Evolutionary conservation across 2,888 invertebrate species (phyloP), one percentile per base, ranked within the genome.

Genomic region (Scelioninae gen. 1): DNA sequence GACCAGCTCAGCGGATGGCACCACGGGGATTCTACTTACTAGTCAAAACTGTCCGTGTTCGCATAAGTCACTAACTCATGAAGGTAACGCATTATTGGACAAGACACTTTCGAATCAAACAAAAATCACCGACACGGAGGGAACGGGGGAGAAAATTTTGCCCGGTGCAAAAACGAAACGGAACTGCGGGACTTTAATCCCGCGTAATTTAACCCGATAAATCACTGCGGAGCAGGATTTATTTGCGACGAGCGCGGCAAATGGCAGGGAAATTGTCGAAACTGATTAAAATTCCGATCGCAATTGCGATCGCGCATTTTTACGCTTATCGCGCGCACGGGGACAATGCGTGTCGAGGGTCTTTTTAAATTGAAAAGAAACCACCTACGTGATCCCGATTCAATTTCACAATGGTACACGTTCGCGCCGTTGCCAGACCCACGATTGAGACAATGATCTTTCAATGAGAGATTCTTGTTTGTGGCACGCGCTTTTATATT

Each of bases 21-120:
- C 87, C 84, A 79, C 85, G 65, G 88, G 88, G 86, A 85, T 86
- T 87, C 88, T 83, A 83, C 84, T 87, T 86, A 84, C 86, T 74
- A 84, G 85, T 65, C 86, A 82, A 84, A 84, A 84, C 85, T 83
- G 85, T 84, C 79, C 66, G 75, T 84, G 77, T 84, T 82, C 83
- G 84, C 86, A 85, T 84, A 88, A 88, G 84, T 85, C 84, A 77
- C 84, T 83, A 85, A 86, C 84, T 87, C 86, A 85, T 84, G 87
- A 82, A 80, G 84, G 86, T 83, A 86, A 82, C 86, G 84, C 82
- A 83, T 68, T 74, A 78, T 82, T 82, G 51, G 74, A 79, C 75
- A 83, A 79, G 71, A 79, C 83, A 76, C 79, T 78, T 83, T 78
- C 55, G 58, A 74, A 62, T 76, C 66, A 53, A 63, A 69, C 62